Evolutionary conservation across 2,797 vertebrate genomes (phyloP).

Genomic region (Acropternis orthonyx): DNA sequence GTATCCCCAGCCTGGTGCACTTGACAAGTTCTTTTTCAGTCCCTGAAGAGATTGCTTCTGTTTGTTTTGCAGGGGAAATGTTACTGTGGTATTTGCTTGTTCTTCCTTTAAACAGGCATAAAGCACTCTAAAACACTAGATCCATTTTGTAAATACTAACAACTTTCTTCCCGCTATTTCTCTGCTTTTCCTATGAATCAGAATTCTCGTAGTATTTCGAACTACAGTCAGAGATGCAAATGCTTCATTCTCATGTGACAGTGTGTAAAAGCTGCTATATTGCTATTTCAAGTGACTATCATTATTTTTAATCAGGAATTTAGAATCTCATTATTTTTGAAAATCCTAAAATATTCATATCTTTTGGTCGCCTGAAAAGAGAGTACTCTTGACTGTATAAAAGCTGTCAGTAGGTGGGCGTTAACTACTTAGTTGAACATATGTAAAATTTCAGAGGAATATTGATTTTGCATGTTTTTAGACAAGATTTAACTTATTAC

Average conservation of each 20-base stretch:
- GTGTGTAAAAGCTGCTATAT: neutral
- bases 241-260: neutral
- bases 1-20: neutral
- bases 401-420: neutral
- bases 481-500: neutral
- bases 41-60: slow-evolving; percentile 21
- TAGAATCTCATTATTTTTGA: neutral
- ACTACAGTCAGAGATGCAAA: neutral
- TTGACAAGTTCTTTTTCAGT: slow-evolving; percentile 25
- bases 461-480: neutral
- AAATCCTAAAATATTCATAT: neutral
- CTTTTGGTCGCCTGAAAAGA: neutral
- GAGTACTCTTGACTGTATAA: neutral
- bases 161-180: neutral
- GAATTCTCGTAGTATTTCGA: neutral
- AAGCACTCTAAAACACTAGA: neutral
- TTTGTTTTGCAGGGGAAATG: slow-evolving; percentile 62
- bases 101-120: slow-evolving; percentile 9
- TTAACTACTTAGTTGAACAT: neutral
- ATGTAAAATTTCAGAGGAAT: neutral
- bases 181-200: neutral
- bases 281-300: neutral
- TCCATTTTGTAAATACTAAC: slow-evolving; percentile 12
- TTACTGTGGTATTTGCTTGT: slow-evolving; percentile 60
- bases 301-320: neutral